Evolutionary conservation across 2,797 vertebrate species (phyloP).

Genomic region (Onychomys leucogaster): DNA sequence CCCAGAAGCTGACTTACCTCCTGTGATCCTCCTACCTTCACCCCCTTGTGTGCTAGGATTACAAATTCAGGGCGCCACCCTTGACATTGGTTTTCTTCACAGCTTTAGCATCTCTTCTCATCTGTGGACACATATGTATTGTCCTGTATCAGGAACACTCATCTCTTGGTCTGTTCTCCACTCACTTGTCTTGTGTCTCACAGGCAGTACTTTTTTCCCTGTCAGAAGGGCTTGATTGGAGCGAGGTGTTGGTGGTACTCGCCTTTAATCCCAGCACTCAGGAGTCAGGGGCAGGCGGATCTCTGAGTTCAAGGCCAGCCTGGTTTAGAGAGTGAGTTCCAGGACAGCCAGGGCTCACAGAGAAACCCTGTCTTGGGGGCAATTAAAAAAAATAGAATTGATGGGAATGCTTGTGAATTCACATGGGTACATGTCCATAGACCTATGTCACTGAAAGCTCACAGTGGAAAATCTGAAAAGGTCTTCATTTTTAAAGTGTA

Average conservation of each 20-base stretch:
- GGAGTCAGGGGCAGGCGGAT: no score
- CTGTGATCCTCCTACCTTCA: background rate
- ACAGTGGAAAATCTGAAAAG: background rate
- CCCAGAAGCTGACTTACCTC: background rate
- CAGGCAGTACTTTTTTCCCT: background rate
- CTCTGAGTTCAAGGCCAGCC: background rate
- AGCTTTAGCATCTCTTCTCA: background rate
- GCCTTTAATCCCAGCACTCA: background rate
- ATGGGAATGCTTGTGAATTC: background rate
- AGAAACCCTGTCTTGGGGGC: background rate
- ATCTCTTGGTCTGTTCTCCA: background rate
- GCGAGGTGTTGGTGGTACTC: background rate
- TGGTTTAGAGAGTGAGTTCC: background rate
- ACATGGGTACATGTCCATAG: background rate
- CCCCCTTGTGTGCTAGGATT: background rate
- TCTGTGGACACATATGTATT: background rate
- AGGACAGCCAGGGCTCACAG: background rate
- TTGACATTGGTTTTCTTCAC: background rate
- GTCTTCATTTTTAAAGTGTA: background rate
- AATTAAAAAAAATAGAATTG: background rate
- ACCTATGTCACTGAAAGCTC: background rate
- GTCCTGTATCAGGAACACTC: background rate
- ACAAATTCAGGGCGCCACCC: no score
- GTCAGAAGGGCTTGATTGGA: background rate
- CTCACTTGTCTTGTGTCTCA: background rate